Conservation (phyloP, 2,113 vertebrate genomes). For the Tauraco erythrolophus region DNA sequence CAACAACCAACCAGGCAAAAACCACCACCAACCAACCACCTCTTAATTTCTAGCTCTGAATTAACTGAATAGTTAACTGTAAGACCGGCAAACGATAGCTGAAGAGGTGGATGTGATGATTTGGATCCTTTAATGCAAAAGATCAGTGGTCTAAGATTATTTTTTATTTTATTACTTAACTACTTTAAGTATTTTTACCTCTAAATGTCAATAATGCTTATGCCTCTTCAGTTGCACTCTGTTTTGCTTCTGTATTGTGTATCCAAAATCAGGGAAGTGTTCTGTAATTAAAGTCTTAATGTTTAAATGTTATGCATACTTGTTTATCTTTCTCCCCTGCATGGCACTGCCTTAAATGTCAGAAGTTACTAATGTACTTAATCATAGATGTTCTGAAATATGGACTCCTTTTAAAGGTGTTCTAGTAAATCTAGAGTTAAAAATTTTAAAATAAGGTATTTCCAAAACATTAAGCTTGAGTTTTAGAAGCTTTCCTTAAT, state of each 20-base stretch:
- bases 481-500: neutral
- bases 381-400: neutral
- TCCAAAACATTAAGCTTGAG: neutral
- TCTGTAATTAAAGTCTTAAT: neutral
- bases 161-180: too few relatives aligned
- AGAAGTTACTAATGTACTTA: slow-evolving; percentile 8
- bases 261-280: neutral
- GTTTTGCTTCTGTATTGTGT: neutral
- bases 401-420: neutral
- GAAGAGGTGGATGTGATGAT: neutral
- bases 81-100: neutral
- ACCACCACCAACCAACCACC: too few relatives aligned
- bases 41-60: neutral
- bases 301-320: neutral
- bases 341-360: neutral
- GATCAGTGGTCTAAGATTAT: neutral
- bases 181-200: neutral
- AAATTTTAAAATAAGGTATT: neutral
- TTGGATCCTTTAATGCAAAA: neutral
- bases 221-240: neutral
- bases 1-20: too few relatives aligned
- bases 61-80: neutral
- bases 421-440: neutral
- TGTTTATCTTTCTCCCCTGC: slow-evolving; percentile 6
- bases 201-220: neutral